phyloP scores from a whole-genome alignment of 2,113 vertebrate genomes.

The Odocoileus hemionus region DNA sequence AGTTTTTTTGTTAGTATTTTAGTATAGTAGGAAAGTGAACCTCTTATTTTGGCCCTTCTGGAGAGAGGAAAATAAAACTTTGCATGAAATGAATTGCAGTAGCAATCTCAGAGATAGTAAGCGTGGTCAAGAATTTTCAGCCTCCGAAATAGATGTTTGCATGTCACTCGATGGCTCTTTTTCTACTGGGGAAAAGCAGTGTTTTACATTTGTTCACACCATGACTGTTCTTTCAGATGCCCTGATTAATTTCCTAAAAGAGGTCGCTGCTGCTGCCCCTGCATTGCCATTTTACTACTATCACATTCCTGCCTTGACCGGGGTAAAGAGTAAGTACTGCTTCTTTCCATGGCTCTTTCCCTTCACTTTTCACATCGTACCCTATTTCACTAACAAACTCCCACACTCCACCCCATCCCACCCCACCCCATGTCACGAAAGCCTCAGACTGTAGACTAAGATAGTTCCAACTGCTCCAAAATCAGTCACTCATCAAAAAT shows the following conservation, averaged over 20 bases:
- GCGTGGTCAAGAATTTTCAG: neutral
- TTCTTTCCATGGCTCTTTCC: neutral
- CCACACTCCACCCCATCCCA: neutral
- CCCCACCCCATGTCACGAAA: neutral
- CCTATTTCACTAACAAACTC: neutral
- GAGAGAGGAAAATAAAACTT: neutral
- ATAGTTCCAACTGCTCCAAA: neutral
- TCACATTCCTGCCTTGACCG: conserved; percentile 90
- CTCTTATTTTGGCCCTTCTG: neutral
- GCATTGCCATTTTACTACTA: conserved; percentile 94
- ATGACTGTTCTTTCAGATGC: conserved; percentile 78
- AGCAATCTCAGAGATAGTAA: neutral
- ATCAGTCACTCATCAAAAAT: neutral
- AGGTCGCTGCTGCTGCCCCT: conserved; percentile 87
- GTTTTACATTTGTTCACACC: neutral
- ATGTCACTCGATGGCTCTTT: neutral
- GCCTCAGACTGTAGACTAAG: too few relatives aligned
- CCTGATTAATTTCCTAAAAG: conserved; percentile 85
- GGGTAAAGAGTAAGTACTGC: conserved; percentile 87
- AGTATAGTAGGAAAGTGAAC: neutral
- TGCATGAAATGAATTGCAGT: neutral
- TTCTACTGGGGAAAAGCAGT: neutral
- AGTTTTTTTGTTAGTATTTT: neutral
- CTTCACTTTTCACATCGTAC: neutral
- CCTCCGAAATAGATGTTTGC: neutral